Evolutionary conservation across 2,888 invertebrate genomes (phyloP).

Genomic region (Pinctada fucata): DNA sequence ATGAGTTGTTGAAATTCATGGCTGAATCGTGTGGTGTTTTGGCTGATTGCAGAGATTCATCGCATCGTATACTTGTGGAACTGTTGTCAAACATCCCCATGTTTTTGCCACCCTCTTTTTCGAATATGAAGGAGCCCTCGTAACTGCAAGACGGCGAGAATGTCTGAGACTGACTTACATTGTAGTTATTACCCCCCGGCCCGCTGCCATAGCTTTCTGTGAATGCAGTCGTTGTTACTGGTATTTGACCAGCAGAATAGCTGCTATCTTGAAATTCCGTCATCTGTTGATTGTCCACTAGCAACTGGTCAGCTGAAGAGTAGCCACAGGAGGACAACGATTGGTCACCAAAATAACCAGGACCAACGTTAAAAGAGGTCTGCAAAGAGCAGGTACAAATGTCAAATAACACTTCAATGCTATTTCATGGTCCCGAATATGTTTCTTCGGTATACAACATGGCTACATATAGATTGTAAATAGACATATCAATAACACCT

Average conservation of each 20-base stretch:
- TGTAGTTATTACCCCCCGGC: conserved; percentile 1
- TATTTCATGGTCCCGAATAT: no score
- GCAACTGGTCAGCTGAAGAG: conserved; percentile 8
- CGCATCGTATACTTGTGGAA: neutral
- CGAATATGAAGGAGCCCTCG: conserved; percentile 62
- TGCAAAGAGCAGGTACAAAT: neutral
- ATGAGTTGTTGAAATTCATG: conserved; percentile 60
- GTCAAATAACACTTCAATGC: no score
- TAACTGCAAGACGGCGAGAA: conserved; percentile 62
- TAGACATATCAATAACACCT: no score
- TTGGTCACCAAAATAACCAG: conserved; percentile 13
- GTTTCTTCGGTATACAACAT: no score
- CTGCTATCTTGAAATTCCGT: conserved; percentile 18
- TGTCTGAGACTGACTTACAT: conserved; percentile 38
- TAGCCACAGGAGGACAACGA: conserved; percentile 16
- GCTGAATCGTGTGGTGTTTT: conserved; percentile 52
- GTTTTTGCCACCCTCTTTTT: conserved; percentile 57
- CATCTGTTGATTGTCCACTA: neutral
- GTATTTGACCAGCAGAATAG: neutral
- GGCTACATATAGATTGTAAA: no score
- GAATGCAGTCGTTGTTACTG: neutral
- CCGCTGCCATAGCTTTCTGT: conserved; percentile 2
- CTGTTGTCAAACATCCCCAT: conserved; percentile 45
- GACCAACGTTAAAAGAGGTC: conserved; percentile 16
- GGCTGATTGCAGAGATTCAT: conserved; percentile 38